Evolutionary conservation across 2,888 invertebrate genomes (phyloP).

Genomic region (Harpalus rubripes): DNA sequence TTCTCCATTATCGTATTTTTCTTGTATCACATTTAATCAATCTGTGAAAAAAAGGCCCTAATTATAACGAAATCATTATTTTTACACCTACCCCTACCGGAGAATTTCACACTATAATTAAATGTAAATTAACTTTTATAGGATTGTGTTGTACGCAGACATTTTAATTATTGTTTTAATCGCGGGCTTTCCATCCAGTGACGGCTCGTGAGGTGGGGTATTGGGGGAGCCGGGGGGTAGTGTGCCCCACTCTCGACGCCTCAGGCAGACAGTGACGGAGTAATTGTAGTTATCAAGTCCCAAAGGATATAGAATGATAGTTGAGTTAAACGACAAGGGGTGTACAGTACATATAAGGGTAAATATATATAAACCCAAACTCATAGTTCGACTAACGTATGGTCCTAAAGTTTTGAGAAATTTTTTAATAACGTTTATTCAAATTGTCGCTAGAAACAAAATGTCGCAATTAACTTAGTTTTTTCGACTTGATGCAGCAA

Average conservation of each 20-base stretch:
- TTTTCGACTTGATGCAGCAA: too few species aligned
- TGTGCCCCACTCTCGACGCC: conserved; percentile 30
- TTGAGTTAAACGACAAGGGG: conserved; percentile 1
- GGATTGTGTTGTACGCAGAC: conserved; percentile 64
- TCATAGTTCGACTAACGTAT: too few species aligned
- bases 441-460: too few species aligned
- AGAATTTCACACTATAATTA: conserved; percentile 57
- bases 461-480: too few species aligned
- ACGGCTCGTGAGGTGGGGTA: conserved; percentile 44
- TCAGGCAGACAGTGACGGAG: conserved; percentile 50
- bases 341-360: neutral
- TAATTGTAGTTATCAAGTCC: conserved; percentile 66
- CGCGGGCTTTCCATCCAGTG: conserved; percentile 62
- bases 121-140: conserved; percentile 66
- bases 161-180: conserved; percentile 67
- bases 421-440: too few species aligned
- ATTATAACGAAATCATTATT: conserved; percentile 42
- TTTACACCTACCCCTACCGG: conserved; percentile 13
- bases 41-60: neutral
- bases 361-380: neutral
- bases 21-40: neutral
- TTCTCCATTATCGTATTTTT: neutral
- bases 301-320: conserved; percentile 23
- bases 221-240: neutral
- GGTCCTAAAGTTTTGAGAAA: too few species aligned